A percentile compares a stretch with the other conserved stretches of the same genome.
Evolutionary conservation across 2,113 vertebrate species (phyloP).

Genomic region (Brachionichthys hirsutus): DNA sequence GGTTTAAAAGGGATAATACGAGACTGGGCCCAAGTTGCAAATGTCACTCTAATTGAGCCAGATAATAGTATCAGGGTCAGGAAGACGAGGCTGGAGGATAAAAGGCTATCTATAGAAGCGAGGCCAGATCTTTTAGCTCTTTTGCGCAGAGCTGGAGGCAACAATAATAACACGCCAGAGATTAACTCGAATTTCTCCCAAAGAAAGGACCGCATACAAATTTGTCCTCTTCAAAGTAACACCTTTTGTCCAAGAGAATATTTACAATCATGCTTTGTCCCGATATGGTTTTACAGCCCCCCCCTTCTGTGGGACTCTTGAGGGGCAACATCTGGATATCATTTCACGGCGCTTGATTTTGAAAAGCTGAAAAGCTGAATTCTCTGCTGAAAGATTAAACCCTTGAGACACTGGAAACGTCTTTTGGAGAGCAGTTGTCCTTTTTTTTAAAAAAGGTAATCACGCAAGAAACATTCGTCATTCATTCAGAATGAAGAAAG

Average conservation of each 20-base stretch:
- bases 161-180: not conserved
- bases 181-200: not conserved
- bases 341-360: conserved; percentile 27
- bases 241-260: not conserved
- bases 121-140: conserved; percentile 26
- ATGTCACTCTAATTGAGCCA: conserved; percentile 62
- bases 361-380: conserved; percentile 16
- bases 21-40: conserved; percentile 56
- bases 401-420: not conserved
- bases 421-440: not conserved
- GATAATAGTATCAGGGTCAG: conserved; percentile 42
- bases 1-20: conserved; percentile 39
- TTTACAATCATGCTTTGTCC: conserved; percentile 4
- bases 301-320: conserved; percentile 21
- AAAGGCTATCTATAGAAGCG: conserved; percentile 44
- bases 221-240: not conserved
- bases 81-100: conserved; percentile 19
- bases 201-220: not conserved
- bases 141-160: not conserved
- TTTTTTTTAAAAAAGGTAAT: conserved; percentile 1
- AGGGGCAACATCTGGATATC: conserved; percentile 48
- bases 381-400: conserved; percentile 11
- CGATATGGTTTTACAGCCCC: not conserved
- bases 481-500: not conserved
- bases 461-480: too few relatives aligned